Evolutionary conservation across 2,797 vertebrate species (phyloP).

Genomic region (Lacerta bilineata): DNA sequence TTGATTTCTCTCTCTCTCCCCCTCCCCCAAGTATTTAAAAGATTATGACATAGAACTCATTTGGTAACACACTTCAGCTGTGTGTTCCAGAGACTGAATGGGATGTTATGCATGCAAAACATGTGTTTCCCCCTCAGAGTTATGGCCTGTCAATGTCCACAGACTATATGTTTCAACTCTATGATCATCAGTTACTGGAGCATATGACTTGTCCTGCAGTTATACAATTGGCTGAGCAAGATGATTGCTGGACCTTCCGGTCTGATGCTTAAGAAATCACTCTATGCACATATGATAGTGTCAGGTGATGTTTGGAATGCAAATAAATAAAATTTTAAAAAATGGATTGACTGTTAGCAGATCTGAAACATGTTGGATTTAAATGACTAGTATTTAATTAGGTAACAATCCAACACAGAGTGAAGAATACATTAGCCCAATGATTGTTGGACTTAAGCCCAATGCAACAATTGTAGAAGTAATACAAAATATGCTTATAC

Average conservation of each 20-base stretch:
- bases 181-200: not conserved
- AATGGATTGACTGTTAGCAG: not conserved
- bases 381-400: not conserved
- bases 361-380: conserved; percentile 10
- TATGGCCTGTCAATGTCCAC: not conserved
- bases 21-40: too few relatives aligned
- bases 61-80: not conserved
- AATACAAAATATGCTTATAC: conserved; percentile 6
- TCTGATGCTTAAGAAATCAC: not conserved
- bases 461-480: not conserved
- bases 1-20: not conserved
- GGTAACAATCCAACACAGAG: conserved; percentile 14
- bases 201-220: not conserved
- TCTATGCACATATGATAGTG: not conserved
- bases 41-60: not conserved
- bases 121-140: not conserved
- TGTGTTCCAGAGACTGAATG: not conserved
- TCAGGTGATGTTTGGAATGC: not conserved
- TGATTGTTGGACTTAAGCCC: not conserved
- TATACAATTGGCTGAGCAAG: not conserved
- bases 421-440: not conserved
- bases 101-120: not conserved
- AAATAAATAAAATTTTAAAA: not conserved
- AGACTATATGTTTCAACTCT: not conserved
- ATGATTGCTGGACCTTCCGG: not conserved